Conservation (phyloP, 2,888 invertebrate genomes). For the Epistrophe eligans region DNA sequence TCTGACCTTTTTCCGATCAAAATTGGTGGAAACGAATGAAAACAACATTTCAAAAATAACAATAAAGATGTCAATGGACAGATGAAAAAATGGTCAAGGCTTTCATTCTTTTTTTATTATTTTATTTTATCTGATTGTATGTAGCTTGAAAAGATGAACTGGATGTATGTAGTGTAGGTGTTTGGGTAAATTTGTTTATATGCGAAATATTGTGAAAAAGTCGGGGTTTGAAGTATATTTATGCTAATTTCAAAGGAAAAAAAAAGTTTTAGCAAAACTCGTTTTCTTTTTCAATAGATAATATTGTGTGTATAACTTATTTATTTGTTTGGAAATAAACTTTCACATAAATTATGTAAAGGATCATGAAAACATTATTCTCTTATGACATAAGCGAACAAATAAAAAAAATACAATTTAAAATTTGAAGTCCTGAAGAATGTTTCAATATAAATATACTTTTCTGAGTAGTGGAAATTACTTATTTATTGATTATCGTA, state of each 20-base stretch:
- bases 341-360: neutral
- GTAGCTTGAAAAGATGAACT: neutral
- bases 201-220: neutral
- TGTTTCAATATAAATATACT: too few relatives aligned
- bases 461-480: too few relatives aligned
- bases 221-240: neutral
- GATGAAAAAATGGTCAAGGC: constrained; percentile 1
- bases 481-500: too few relatives aligned
- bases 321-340: neutral
- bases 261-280: neutral
- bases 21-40: neutral
- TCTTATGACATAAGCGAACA: neutral
- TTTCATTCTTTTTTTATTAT: neutral
- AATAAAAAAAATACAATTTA: too few relatives aligned
- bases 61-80: constrained; percentile 22
- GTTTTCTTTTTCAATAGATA: neutral
- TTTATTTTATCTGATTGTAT: neutral
- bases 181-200: neutral
- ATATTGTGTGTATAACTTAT: neutral
- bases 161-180: neutral
- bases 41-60: constrained; percentile 2
- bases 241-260: neutral
- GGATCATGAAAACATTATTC: neutral
- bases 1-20: constrained; percentile 23
- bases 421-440: too few relatives aligned